Conservation (phyloP, 2,888 invertebrate species). For the Melinaea marsaeus region DNA sequence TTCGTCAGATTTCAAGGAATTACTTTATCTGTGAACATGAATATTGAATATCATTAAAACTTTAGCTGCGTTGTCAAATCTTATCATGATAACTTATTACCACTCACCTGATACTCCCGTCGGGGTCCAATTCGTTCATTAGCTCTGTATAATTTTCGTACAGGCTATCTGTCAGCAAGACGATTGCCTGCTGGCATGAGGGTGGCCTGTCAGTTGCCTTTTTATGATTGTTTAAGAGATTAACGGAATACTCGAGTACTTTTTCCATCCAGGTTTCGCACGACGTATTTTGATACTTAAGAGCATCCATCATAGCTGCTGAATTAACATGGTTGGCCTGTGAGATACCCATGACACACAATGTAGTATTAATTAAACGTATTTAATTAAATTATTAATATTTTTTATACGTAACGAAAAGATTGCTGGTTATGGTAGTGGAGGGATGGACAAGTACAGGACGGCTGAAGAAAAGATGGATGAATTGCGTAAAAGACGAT, state of each 20-base stretch:
- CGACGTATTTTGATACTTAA: constrained; percentile 43
- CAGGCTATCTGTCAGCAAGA: constrained; percentile 63
- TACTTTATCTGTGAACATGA: too few species aligned
- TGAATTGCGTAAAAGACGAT: too few species aligned
- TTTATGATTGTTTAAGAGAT: constrained; percentile 47
- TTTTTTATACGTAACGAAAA: too few species aligned
- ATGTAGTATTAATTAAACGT: too few species aligned
- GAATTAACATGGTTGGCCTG: constrained; percentile 71
- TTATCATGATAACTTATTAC: background rate
- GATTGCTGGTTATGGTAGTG: too few species aligned
- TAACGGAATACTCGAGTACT: constrained; percentile 51
- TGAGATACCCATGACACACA: background rate
- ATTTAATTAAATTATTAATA: too few species aligned
- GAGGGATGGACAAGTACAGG: too few species aligned
- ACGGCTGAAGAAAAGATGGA: too few species aligned
- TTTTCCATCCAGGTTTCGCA: constrained; percentile 56
- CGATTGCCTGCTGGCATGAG: constrained; percentile 68
- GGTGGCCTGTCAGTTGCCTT: constrained; percentile 41
- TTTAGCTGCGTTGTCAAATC: too few species aligned
- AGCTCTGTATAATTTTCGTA: constrained; percentile 53
- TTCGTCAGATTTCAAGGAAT: too few species aligned
- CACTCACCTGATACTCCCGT: constrained; percentile 57
- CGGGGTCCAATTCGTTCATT: constrained; percentile 54
- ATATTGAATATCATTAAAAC: too few species aligned
- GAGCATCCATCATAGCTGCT: constrained; percentile 64